Evolutionary conservation across 2,888 invertebrate genomes (phyloP).

Genomic region (Drosophila trichaetosa): DNA sequence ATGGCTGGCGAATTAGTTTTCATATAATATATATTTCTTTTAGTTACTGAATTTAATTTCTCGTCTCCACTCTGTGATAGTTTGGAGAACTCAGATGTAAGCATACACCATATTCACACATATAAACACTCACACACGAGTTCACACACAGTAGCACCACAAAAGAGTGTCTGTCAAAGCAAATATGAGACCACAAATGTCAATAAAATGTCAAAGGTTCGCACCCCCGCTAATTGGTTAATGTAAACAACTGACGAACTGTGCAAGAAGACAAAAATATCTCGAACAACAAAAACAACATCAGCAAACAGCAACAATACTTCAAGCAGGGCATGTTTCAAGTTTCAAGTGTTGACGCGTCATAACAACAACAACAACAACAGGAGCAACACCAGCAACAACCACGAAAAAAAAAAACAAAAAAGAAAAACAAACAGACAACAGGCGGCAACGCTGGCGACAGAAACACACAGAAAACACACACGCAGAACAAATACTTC

Average conservation of each 20-base stretch:
- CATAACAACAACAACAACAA: conserved; percentile 59
- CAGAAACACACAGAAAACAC: conserved; percentile 27
- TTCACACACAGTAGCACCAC: conserved; percentile 23
- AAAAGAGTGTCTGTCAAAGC: conserved; percentile 58
- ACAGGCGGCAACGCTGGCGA: conserved; percentile 44
- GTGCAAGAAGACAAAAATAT: conserved; percentile 46
- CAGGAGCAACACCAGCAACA: conserved; percentile 30
- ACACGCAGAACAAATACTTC: conserved; percentile 75
- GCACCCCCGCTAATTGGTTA: conserved; percentile 79
- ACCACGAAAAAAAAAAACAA: conserved; percentile 30
- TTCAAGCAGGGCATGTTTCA: conserved; percentile 63
- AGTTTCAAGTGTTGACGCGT: conserved; percentile 78
- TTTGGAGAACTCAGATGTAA: conserved; percentile 29
- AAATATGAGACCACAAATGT: conserved; percentile 72
- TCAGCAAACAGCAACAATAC: conserved; percentile 17
- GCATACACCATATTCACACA: conserved; percentile 17
- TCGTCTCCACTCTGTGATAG: not conserved
- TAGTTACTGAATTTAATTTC: not conserved
- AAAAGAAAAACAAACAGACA: conserved; percentile 56
- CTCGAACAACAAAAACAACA: conserved; percentile 27
- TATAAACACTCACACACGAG: conserved; percentile 4
- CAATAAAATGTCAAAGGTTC: conserved; percentile 74
- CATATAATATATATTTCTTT: not conserved
- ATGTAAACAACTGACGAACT: conserved; percentile 70
- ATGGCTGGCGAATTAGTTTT: not conserved